Evolutionary conservation across 1,140 invertebrate species (phyloP), one percentile per base, ranked within the genome.

Genomic region (Brachionus calyciflorus): DNA sequence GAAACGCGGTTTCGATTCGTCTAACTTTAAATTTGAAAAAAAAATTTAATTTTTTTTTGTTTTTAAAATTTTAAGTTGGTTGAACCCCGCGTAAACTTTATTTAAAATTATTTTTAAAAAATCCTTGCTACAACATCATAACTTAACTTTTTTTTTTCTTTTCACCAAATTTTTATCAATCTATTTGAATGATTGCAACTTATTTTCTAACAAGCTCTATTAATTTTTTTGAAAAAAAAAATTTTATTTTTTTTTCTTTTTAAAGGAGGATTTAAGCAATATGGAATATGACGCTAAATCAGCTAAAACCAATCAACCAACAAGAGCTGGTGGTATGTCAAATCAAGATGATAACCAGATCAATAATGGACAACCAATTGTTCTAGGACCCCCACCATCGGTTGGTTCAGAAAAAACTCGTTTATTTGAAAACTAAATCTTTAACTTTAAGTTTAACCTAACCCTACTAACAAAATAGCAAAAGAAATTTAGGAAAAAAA

Each of bases 401-500:
- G 60, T 65, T 41, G 60, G 60, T 65, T 65, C 60, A 44, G 60
- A 65, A 65, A 65, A 41, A 44, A 65, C 60, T 65, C 33, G 41
- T 44, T 65, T 65, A 65, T 65, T 65, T 65, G 37, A 65, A 24
- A 19, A 65, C 40, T 65, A 65, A 65, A 17, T 17, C 55, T 37
- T 5, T 5, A 3, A 37, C 4, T 5, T 3, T 37, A 37, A 5
- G 9, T 5, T 5, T 37, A 37, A 37, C 33, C n/a, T n/a, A n/a
- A n/a, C n/a, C n/a, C n/a, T n/a, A 37, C 33, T 37, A 37, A 37
- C 33, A 37, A 37, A n/a, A n/a, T n/a, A n/a, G n/a, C n/a, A n/a
- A n/a, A n/a, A n/a, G n/a, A n/a, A n/a, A n/a, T n/a, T n/a, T n/a
- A n/a, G n/a, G n/a, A n/a, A n/a, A n/a, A n/a, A n/a, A n/a, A n/a